phyloP scores from a whole-genome alignment of 2,888 invertebrate genomes.

The Gonocerus acuteangulatus region DNA sequence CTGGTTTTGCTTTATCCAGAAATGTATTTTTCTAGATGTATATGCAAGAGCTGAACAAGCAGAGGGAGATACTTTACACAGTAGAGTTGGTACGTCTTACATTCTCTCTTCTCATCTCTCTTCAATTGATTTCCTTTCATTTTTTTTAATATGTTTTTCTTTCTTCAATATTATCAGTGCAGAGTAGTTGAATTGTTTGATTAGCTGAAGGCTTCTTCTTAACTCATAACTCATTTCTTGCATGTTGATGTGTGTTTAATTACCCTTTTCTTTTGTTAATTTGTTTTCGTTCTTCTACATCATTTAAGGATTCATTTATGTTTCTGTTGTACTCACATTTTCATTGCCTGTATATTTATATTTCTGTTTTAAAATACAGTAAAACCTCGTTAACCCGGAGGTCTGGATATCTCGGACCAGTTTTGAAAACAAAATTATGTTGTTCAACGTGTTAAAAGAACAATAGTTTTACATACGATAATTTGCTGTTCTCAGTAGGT shows the following conservation, averaged over 20 bases:
- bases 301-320: no score
- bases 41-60: constrained; percentile 83
- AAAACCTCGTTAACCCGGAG: no score
- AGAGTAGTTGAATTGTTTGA: constrained; percentile 9
- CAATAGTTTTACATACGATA: no score
- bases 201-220: constrained; percentile 19
- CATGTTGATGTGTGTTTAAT: constrained; percentile 10
- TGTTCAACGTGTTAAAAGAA: no score
- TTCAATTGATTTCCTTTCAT: constrained; percentile 16
- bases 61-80: constrained; percentile 73
- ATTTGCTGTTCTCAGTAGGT: no score
- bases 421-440: no score
- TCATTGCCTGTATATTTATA: no score
- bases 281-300: not conserved
- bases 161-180: constrained; percentile 11
- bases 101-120: constrained; percentile 15
- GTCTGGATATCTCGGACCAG: no score
- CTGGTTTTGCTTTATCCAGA: constrained; percentile 25
- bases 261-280: constrained; percentile 3
- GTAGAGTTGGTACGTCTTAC: constrained; percentile 65
- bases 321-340: no score
- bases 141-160: constrained; percentile 17
- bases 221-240: constrained; percentile 4
- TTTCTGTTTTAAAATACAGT: no score
- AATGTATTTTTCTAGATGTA: constrained; percentile 56